Evolutionary conservation across 2,888 invertebrate genomes (phyloP).

Genomic region (Pseudeuparius sepicola): DNA sequence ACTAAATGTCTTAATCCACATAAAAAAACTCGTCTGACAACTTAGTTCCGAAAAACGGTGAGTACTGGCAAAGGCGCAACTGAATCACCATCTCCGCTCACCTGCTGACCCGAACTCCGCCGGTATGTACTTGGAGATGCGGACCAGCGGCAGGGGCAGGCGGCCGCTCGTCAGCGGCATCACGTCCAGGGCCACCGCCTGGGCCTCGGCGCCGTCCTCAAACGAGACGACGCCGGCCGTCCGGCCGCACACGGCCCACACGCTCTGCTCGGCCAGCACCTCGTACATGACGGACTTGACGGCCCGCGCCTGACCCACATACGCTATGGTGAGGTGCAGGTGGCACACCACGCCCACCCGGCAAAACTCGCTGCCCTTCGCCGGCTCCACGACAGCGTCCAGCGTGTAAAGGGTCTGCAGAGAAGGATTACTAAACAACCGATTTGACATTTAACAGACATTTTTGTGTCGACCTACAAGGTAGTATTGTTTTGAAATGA

Average conservation of each 20-base stretch:
- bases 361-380: constrained; percentile 74
- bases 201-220: constrained; percentile 42
- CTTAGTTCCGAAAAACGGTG: too few relatives aligned
- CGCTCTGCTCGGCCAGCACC: constrained; percentile 80
- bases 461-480: too few relatives aligned
- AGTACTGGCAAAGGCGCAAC: too few relatives aligned
- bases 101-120: constrained; percentile 42
- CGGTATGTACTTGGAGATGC: constrained; percentile 82
- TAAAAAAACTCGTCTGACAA: too few relatives aligned
- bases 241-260: constrained; percentile 89
- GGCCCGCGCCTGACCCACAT: constrained; percentile 23
- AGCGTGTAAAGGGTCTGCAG: constrained; percentile 72
- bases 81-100: too few relatives aligned
- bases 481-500: too few relatives aligned
- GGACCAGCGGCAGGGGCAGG: constrained; percentile 77
- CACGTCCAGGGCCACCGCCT: constrained; percentile 74
- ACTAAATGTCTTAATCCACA: too few relatives aligned
- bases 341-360: constrained; percentile 83
- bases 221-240: constrained; percentile 65
- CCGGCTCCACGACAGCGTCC: constrained; percentile 66
- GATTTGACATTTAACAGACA: too few relatives aligned
- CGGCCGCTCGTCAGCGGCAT: constrained; percentile 90
- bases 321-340: constrained; percentile 60
- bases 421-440: constrained; percentile 2
- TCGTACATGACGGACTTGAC: constrained; percentile 80